phyloP scores from a whole-genome alignment of 2,797 vertebrate genomes.

The Jordanella pulchra region DNA sequence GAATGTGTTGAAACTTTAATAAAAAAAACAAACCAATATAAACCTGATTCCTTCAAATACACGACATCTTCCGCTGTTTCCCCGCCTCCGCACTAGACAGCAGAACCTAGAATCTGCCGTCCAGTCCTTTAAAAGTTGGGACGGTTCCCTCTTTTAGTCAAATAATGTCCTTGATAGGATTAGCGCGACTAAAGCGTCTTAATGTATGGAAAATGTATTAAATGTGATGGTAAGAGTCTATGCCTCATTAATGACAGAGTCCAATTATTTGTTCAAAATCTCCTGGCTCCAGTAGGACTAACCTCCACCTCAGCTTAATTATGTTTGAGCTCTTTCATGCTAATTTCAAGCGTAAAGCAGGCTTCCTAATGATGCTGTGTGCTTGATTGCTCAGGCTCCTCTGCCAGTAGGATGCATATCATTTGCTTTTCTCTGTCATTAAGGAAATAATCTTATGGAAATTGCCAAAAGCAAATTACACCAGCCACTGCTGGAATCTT shows the following conservation, averaged over 20 bases:
- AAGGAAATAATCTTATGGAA: constrained; percentile 70
- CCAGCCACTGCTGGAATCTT: constrained; percentile 47
- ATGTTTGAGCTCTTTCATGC: constrained; percentile 56
- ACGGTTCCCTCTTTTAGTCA: constrained; percentile 13
- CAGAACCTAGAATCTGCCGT: neutral
- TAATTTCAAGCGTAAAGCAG: constrained; percentile 66
- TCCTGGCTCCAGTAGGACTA: constrained; percentile 57
- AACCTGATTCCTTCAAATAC: neutral
- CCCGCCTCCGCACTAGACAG: neutral
- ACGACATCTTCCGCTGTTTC: neutral
- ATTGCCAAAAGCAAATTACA: constrained; percentile 71
- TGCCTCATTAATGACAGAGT: constrained; percentile 52
- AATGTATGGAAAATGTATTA: constrained; percentile 29
- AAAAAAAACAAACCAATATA: neutral
- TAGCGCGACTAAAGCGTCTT: constrained; percentile 11
- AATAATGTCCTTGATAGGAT: constrained; percentile 30
- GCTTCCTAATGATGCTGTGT: constrained; percentile 54
- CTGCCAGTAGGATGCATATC: constrained; percentile 52
- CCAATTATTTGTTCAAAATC: constrained; percentile 66
- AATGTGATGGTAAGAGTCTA: constrained; percentile 41
- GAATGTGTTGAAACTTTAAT: neutral
- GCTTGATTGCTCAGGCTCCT: constrained; percentile 59
- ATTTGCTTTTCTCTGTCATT: constrained; percentile 69
- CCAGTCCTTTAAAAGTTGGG: neutral
- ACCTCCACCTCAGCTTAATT: constrained; percentile 69